Percentiles rank a stretch among this genome's conserved stretches.
These are phyloP conservation scores for Yponomeuta malinellus DNA, from an alignment of 2,888 invertebrate species.

Conservation along the genomic window DNA sequence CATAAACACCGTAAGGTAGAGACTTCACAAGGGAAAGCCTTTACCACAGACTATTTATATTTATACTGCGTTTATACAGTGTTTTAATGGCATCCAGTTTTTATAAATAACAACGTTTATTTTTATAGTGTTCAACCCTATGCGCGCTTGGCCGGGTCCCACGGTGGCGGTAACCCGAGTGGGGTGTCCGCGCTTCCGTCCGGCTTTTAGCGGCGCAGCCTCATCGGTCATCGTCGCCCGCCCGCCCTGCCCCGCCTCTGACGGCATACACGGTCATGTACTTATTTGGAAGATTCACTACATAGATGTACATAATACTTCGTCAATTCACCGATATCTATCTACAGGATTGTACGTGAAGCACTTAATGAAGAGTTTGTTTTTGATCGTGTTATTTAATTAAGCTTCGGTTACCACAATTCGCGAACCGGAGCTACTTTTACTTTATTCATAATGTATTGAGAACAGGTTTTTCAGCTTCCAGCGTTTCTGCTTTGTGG, in stretches of 20 bases:
- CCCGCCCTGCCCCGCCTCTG: conserved; percentile 21
- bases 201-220: conserved; percentile 68
- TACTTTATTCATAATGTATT: background rate
- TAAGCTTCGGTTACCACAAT: too few species aligned
- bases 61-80: too few species aligned
- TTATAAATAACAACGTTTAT: too few species aligned
- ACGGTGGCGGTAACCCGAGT: conserved; percentile 68
- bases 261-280: background rate
- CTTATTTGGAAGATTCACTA: background rate
- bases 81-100: too few species aligned
- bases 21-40: too few species aligned
- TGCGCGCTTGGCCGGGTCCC: conserved; percentile 56
- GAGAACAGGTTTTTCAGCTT: background rate
- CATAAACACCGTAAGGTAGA: too few species aligned
- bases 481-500: background rate
- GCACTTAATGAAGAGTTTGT: too few species aligned
- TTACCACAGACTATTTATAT: too few species aligned
- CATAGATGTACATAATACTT: background rate
- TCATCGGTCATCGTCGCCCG: conserved; percentile 32
- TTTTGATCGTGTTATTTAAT: too few species aligned
- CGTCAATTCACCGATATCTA: too few species aligned
- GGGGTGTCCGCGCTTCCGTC: conserved; percentile 70
- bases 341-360: too few species aligned
- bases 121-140: conserved; percentile 40
- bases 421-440: background rate